These are phyloP conservation scores for Alsophila aescularia DNA, from an alignment of 2,888 invertebrate species.

Conservation along the genomic window DNA sequence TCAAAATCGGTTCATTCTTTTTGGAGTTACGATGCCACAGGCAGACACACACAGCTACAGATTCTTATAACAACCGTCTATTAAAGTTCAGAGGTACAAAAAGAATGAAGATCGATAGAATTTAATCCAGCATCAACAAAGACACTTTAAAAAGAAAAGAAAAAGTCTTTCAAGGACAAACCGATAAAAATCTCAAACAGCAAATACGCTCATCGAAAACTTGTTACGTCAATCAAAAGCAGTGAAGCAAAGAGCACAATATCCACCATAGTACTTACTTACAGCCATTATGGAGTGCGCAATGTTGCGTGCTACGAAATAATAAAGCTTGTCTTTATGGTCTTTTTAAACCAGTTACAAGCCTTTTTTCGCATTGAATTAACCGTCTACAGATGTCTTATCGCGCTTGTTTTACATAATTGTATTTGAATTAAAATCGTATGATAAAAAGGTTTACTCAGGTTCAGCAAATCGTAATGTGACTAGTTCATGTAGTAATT, in stretches of 20 bases:
- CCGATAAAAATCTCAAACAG: neutral
- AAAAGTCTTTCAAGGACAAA: neutral
- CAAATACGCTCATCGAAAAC: constrained; percentile 6
- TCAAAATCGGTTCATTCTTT: too few species aligned
- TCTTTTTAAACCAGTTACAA: constrained; percentile 34
- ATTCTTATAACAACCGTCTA: too few species aligned
- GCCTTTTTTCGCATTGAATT: constrained; percentile 38
- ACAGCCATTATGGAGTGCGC: constrained; percentile 10
- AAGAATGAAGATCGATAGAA: too few species aligned
- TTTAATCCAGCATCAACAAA: too few species aligned
- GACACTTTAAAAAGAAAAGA: neutral
- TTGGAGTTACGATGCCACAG: too few species aligned
- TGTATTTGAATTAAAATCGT: constrained; percentile 31
- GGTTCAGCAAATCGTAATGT: too few species aligned
- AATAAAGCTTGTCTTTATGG: constrained; percentile 34
- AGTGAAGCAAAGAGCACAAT: constrained; percentile 8
- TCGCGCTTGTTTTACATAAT: constrained; percentile 37
- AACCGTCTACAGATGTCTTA: constrained; percentile 34
- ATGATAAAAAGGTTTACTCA: neutral
- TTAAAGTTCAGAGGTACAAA: too few species aligned
- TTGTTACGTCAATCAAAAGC: constrained; percentile 11
- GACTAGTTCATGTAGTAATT: too few species aligned
- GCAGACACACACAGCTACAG: too few species aligned
- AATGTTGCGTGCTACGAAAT: constrained; percentile 33
- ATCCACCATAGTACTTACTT: neutral